phyloP scores from a whole-genome alignment of 1,140 invertebrate species.

The Brachionus paranguensis region DNA sequence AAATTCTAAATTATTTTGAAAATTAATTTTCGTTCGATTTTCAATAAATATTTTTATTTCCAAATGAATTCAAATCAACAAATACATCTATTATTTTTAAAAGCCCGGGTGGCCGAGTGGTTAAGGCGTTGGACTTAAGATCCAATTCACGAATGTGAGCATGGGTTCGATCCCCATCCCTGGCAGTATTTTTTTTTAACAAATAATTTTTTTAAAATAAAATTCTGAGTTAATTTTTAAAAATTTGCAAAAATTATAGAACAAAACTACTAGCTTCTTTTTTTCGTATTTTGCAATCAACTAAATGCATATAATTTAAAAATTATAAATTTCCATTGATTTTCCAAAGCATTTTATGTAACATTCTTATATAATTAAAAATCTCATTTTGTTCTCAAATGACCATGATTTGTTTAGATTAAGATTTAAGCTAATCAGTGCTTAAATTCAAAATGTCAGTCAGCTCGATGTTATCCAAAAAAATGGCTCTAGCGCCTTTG shows the following conservation, averaged over 20 bases:
- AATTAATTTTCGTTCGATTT: no score
- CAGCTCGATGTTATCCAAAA: constrained; percentile 3
- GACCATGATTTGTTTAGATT: not conserved
- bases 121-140: constrained; percentile 19
- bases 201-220: not conserved
- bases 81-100: not conserved
- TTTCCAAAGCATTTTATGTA: not conserved
- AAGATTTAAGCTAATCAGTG: not conserved
- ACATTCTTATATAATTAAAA: not conserved
- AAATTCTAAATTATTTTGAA: no score
- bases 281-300: not conserved
- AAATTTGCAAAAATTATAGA: not conserved
- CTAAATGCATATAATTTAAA: not conserved
- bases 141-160: constrained; percentile 16
- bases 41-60: no score
- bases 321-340: not conserved
- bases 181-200: not conserved
- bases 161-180: constrained; percentile 22
- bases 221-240: not conserved
- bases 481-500: not conserved
- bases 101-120: constrained; percentile 8
- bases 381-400: not conserved
- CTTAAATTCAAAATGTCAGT: constrained; percentile 16
- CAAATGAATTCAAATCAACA: not conserved
- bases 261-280: not conserved